A percentile compares a stretch with the other conserved stretches of the same genome.
Evolutionary conservation across 2,888 invertebrate species (phyloP).

Genomic region (Mamestra brassicae): DNA sequence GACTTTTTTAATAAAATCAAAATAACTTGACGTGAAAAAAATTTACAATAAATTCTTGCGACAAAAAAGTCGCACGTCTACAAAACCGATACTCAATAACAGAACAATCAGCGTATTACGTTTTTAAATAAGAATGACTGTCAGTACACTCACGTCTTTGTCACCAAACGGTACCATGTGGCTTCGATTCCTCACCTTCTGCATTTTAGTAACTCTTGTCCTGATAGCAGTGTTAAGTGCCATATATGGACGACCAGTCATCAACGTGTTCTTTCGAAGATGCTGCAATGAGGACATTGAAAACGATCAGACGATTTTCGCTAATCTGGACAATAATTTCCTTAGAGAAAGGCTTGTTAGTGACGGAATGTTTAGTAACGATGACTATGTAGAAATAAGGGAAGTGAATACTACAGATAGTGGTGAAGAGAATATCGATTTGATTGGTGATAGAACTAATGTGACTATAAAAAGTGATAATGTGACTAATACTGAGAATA

Average conservation of each 20-base stretch:
- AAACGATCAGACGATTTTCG: constrained; percentile 83
- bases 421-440: constrained; percentile 58
- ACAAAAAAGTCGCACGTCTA: constrained; percentile 63
- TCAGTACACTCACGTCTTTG: constrained; percentile 53
- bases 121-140: constrained; percentile 71
- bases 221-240: constrained; percentile 81
- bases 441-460: constrained; percentile 19
- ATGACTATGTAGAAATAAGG: constrained; percentile 68
- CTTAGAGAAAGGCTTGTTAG: constrained; percentile 81
- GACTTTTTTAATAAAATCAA: neutral
- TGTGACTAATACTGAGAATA: constrained; percentile 30
- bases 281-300: constrained; percentile 84
- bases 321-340: constrained; percentile 82
- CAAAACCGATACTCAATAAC: constrained; percentile 52
- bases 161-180: constrained; percentile 74
- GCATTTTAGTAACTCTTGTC: constrained; percentile 80
- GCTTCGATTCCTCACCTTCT: constrained; percentile 84
- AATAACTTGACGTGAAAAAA: neutral
- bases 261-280: constrained; percentile 80
- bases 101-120: constrained; percentile 75
- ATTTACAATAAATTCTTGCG: neutral
- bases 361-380: constrained; percentile 67
- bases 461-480: constrained; percentile 16
- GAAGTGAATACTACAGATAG: constrained; percentile 63
- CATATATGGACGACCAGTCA: constrained; percentile 81